Evolutionary conservation across 2,113 vertebrate species (phyloP), one percentile per base, ranked within the genome.

Genomic region (Sebastes schlegelii): DNA sequence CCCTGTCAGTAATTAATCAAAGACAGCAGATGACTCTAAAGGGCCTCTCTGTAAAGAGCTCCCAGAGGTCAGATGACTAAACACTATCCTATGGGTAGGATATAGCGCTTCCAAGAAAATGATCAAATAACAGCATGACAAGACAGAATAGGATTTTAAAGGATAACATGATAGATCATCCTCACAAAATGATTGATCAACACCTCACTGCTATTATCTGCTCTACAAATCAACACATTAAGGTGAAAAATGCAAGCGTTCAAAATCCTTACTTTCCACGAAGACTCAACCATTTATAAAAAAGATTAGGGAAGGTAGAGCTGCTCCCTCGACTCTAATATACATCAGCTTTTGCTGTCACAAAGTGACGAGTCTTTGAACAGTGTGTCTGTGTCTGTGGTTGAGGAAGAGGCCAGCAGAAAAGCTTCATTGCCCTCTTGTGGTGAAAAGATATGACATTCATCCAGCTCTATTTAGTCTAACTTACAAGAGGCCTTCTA

Each of bases 341-440:
- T 83, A 23, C 46, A 73, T 54, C 79, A 68, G 85, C 69, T 74
- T 73, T 26, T 62, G 23, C 66, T 49, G 77, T 75, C 84, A 85
- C 77, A 71, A 55, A 83, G 64, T 83, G 73, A 79, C 51, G 79
- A 49, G 60, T 72, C 51, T 84, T 71, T 79, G 82, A 90, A 84
- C 43, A 43, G 61, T 72, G 64, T 58, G 70, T 86, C 45, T 77
- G 57, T 72, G 63, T n/a, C 55, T 66, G 9, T 2, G 63, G 68
- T 11, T 34, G 26, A 73, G 11, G 26, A 51, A 49, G 34, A 81
- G 40, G 76, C 74, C 84, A 93, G 84, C 63, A 55, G 90, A 93
- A 95, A 92, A 84, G 66, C 91, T 89, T 89, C 76, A 81, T 80
- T 90, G 93, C 91, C 94, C 93, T 88, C 94, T 94, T 83, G 92